These are phyloP conservation scores for Vanessa cardui DNA, from an alignment of 2,888 invertebrate genomes.

Conservation along the genomic window DNA sequence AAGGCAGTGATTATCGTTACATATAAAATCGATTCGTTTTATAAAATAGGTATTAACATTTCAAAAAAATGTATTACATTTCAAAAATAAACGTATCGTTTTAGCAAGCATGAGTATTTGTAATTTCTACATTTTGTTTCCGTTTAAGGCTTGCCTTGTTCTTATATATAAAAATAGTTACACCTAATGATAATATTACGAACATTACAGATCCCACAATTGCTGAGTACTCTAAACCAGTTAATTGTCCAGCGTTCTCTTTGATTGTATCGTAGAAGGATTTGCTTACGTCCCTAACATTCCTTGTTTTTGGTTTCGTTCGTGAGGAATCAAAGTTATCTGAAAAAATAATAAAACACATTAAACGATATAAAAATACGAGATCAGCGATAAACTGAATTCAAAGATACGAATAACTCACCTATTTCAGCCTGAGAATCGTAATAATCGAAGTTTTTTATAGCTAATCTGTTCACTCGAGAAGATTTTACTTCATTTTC, in stretches of 20 bases:
- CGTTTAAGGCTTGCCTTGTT: slow-evolving; percentile 27
- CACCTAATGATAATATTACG: slow-evolving; percentile 54
- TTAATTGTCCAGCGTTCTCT: slow-evolving; percentile 44
- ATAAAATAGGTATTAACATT: not conserved
- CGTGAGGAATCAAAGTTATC: slow-evolving; percentile 69
- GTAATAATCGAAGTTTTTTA: slow-evolving; percentile 56
- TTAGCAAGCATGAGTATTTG: slow-evolving; percentile 35
- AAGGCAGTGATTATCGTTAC: slow-evolving; percentile 61
- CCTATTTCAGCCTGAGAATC: slow-evolving; percentile 61
- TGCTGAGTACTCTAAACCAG: slow-evolving; percentile 54
- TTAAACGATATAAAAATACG: not conserved
- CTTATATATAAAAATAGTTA: slow-evolving; percentile 46
- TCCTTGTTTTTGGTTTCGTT: slow-evolving; percentile 66
- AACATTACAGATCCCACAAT: slow-evolving; percentile 58
- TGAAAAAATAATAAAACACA: slow-evolving; percentile 49
- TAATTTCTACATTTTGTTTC: slow-evolving; percentile 19
- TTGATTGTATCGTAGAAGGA: slow-evolving; percentile 43
- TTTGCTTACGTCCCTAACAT: slow-evolving; percentile 60
- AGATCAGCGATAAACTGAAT: too few species aligned
- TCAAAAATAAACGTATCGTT: not conserved
- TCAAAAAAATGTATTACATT: not conserved
- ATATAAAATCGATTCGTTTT: slow-evolving; percentile 30
- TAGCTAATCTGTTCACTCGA: slow-evolving; percentile 56
- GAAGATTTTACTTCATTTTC: slow-evolving; percentile 67
- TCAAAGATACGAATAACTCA: slow-evolving; percentile 46